Evolutionary conservation across 2,888 invertebrate species (phyloP).

Genomic region (Apamea monoglypha): DNA sequence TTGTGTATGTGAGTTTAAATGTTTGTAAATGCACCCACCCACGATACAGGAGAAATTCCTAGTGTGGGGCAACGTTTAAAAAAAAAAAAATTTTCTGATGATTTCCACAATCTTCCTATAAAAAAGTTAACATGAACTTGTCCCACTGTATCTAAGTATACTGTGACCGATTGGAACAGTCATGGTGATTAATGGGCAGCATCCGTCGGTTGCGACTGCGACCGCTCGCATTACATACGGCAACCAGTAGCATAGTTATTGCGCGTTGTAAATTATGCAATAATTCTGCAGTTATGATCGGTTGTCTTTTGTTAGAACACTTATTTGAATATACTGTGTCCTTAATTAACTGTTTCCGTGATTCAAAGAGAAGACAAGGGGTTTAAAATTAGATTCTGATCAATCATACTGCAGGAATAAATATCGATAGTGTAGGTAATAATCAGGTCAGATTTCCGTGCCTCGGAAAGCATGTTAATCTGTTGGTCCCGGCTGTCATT

Average conservation of each 20-base stretch:
- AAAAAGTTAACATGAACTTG: conserved; percentile 2
- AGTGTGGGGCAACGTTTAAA: no score
- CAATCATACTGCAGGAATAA: not conserved
- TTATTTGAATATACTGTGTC: conserved; percentile 26
- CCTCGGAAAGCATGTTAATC: no score
- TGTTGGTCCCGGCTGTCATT: no score
- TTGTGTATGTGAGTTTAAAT: no score
- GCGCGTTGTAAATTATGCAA: conserved; percentile 48
- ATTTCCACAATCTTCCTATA: no score
- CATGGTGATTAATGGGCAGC: conserved; percentile 64
- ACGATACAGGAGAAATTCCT: no score
- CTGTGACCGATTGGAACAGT: conserved; percentile 52
- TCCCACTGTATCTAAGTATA: conserved; percentile 29
- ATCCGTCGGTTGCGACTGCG: conserved; percentile 60
- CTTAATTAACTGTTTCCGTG: conserved; percentile 7
- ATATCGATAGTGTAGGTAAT: no score
- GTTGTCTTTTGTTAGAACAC: conserved; percentile 16
- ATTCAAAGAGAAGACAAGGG: not conserved
- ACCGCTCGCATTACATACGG: conserved; percentile 45
- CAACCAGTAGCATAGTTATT: conserved; percentile 50
- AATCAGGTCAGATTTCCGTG: no score
- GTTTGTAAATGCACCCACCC: no score
- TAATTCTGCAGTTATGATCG: conserved; percentile 41
- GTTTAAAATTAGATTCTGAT: not conserved
- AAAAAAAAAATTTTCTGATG: no score